Base-by-base conservation (phyloP, 2,797 vertebrate species). In the Periophthalmus magnuspinnatus region DNA sequence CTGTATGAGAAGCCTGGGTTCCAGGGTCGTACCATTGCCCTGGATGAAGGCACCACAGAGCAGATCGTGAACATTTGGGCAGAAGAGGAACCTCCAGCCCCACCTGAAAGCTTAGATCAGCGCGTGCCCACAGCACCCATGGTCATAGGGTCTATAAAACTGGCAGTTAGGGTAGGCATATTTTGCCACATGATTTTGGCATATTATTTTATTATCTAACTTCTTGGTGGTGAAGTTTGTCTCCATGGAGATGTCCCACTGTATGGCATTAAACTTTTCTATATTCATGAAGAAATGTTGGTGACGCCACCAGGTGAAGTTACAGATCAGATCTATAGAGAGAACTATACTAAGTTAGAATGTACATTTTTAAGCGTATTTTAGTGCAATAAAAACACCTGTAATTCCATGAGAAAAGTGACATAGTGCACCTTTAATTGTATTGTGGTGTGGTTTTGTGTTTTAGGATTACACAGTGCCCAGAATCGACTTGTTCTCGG, bases 1-100 rank as follows among this genome's bases (percentile, higher is more conserved):
- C 91, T 99, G 22, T 99, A 96, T 88, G 97, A 99, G 74, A 95
- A 96, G 74, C 95, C 96, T 48, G 94, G 96, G 82, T 99, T 97
- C 88, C 95, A 96, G 91, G 98, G 98, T 0, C 92, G 94, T 2
- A 84, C 90, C 64, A 87, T 98, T 48, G 94, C 97, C 0, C 76
- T 99, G 22, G 98, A 99, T 83, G 98, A 99, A 91, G 97, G 96
- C 72, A 92, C 95, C 24, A 66, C 93, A 60, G 95, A 98, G 52
- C 85, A 85, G 2, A 70, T 99, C 1, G 77, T 90, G 74, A 95
- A 96, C 65, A 85, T 95, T 73, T 99, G 97, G 97, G 92, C 86
- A 54, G 90, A 94, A 67, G 89, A 91, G 66, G 65, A 69, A 69
- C 80, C 82, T 67, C 89, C 93, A 75, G 85, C 84, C 28, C 84